Base-by-base conservation (phyloP, 2,888 invertebrate genomes). In the Catocala sponsa region DNA sequence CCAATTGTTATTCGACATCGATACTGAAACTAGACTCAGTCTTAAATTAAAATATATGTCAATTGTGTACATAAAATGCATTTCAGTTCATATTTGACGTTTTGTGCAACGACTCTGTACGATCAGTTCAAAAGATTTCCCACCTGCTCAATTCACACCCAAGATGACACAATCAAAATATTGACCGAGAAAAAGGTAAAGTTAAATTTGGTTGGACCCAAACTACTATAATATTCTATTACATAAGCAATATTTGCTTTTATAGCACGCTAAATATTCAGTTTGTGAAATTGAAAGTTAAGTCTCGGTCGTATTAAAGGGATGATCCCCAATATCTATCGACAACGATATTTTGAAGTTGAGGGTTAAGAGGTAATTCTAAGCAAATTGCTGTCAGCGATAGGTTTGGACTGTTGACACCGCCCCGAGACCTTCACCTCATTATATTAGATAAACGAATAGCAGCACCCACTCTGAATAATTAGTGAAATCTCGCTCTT, bases 401-500 rank as follows among this genome's bases (percentile, higher is more conserved):
- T 77, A 68, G 68, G 57, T 53, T 43, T 63, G 52, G 53, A 53
- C 53, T 50, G 57, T 59, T 63, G 41, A 25, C 65, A 25, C 46
- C 50, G 44, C 49, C 57, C 57, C 61, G 61, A 68, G 51, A 13
- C 55, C 59, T 58, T 74, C 57, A 68, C 54, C 68, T 75, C 61
- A 68, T 69, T 72, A 72, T 66, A 65, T 62, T 63, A 52, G 32
- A 65, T 56, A 65, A 70, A 63, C 63, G 66, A 63, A 70, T 63
- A 66, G n/a, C 65, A 64, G 63, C 54, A 70, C 56, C 65, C 65
- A 69, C 68, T 71, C 63, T 70, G 64, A 74, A 74, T 79, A 82
- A 77, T 82, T 76, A 74, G 70, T 73, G 66, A 81, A 78, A 75
- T 74, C 64, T 55, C 67, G 62, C 59, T 61, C 65, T 72, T 78